A percentile compares a stretch with the other conserved stretches of the same genome.
Conservation (phyloP, 2,797 vertebrate species). For the Todus mexicanus region DNA sequence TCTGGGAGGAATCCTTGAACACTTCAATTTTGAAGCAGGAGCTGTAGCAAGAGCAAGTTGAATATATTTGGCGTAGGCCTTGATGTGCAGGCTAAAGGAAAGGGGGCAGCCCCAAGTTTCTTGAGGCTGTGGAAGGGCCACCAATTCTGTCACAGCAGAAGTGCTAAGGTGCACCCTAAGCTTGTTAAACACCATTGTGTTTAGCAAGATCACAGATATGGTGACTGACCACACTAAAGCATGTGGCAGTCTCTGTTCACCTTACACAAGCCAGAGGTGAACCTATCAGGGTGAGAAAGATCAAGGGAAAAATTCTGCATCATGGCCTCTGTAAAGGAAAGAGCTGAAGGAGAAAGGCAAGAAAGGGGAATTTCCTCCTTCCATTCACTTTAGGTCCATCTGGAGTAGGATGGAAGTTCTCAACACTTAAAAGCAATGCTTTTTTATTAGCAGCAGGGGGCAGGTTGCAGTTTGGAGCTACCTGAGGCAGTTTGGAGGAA, state of each 20-base stretch:
- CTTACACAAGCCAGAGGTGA: not conserved
- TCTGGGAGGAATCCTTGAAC: too few species aligned
- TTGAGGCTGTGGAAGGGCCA: too few species aligned
- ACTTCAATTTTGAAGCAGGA: too few species aligned
- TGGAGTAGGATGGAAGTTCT: not conserved
- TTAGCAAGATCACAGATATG: accelerated
- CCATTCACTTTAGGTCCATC: not conserved
- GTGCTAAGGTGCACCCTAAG: not conserved
- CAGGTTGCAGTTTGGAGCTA: not conserved
- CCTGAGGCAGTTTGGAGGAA: not conserved
- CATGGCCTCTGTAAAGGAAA: not conserved
- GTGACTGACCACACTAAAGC: accelerated
- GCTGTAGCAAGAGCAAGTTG: too few species aligned
- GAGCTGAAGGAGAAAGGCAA: not conserved
- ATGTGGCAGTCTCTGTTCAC: accelerated
- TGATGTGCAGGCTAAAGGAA: too few species aligned
- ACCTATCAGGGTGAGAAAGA: accelerated
- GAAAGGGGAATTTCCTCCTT: not conserved
- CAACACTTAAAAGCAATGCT: not conserved
- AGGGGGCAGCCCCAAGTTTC: too few species aligned
- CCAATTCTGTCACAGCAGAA: not conserved
- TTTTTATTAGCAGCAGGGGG: not conserved
- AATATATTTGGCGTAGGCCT: too few species aligned
- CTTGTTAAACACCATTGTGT: accelerated
- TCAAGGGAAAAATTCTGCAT: accelerated